Base-by-base conservation (phyloP, 2,797 vertebrate genomes). In the Rhyacichthys aspro region DNA sequence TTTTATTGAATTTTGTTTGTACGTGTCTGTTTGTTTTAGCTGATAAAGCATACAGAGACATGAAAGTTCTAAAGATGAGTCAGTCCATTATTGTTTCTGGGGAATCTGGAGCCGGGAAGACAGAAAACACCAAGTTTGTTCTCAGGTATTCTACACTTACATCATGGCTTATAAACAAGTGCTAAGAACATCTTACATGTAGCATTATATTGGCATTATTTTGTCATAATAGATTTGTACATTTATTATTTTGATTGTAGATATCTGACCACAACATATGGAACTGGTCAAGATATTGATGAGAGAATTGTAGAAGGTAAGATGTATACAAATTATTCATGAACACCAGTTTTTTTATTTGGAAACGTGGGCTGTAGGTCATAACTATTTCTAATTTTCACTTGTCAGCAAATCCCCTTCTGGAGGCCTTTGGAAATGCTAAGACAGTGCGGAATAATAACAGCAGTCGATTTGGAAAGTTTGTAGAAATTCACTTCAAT, bases 41-140 rank as follows among this genome's bases (percentile, higher is more conserved):
- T 53, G 98, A 99, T 86, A 99, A 99, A 88, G 93, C 96, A 55
- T 99, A 95, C 86, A 93, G 98, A 59, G 98, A 99, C 86, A 99
- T 99, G 97, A 99, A 94, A 83, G 95, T 99, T 39, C 93, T 98
- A 49, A 98, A 95, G 88, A 94, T 98, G 93, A 99, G 98, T 75
- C 98, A 99, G 80, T 99, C 98, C 55, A 98, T 99, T 82, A 98
- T 99, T 66, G 97, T 99, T 46, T 99, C 98, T 67, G 98, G 98
- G 77, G 98, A 99, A 93, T 99, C 98, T 0, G 98, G 98, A 72
- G 98, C 98, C 74, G 98, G 97, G 75, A 99, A 99, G 90, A 99
- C 98, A 9, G 98, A 99, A 93, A 99, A 99, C 84, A 99, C 98
- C 41, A 99, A 99, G 88, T 99, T 99, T 93, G 95, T 99, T 84